These are phyloP conservation scores for Cynoglossus semilaevis DNA, from an alignment of 2,113 vertebrate genomes.

Conservation along the genomic window DNA sequence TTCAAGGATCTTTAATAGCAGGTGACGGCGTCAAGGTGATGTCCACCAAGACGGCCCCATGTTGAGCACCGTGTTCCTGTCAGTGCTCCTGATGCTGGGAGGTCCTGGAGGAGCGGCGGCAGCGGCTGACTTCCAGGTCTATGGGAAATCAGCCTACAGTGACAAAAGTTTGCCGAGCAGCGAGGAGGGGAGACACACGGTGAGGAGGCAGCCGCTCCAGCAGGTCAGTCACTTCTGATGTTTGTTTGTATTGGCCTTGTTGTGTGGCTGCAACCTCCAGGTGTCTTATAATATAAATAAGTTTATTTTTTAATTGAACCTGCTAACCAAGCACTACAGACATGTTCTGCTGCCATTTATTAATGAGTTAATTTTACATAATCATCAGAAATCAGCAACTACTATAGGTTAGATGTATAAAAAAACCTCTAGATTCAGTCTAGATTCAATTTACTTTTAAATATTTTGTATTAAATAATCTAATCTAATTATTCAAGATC, in stretches of 20 bases:
- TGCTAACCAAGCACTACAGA: too few relatives aligned
- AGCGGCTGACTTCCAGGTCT: slow-evolving; percentile 18
- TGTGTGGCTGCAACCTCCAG: neutral
- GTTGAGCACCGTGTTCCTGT: slow-evolving; percentile 40
- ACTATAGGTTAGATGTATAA: too few relatives aligned
- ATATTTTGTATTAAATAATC: too few relatives aligned
- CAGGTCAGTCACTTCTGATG: slow-evolving; percentile 46
- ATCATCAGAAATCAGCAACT: too few relatives aligned
- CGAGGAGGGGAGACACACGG: neutral
- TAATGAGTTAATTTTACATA: too few relatives aligned
- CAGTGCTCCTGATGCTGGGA: slow-evolving; percentile 37
- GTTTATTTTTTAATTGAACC: too few relatives aligned
- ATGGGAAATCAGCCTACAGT: slow-evolving; percentile 19
- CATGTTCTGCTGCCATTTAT: too few relatives aligned
- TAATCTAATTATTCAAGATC: too few relatives aligned
- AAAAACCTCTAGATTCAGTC: too few relatives aligned
- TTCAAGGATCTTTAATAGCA: slow-evolving; percentile 51
- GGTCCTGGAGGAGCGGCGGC: slow-evolving; percentile 9
- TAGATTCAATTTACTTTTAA: too few relatives aligned
- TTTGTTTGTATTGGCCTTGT: too few relatives aligned
- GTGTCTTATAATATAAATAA: neutral
- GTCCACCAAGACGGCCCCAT: slow-evolving; percentile 19
- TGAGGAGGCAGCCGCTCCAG: slow-evolving; percentile 32
- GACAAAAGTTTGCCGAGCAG: slow-evolving; percentile 23
- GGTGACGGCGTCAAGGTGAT: slow-evolving; percentile 13